Evolutionary conservation across 64 coral and sea anemone species (phyloP).

Genomic region (Catalaphyllia jardinei): DNA sequence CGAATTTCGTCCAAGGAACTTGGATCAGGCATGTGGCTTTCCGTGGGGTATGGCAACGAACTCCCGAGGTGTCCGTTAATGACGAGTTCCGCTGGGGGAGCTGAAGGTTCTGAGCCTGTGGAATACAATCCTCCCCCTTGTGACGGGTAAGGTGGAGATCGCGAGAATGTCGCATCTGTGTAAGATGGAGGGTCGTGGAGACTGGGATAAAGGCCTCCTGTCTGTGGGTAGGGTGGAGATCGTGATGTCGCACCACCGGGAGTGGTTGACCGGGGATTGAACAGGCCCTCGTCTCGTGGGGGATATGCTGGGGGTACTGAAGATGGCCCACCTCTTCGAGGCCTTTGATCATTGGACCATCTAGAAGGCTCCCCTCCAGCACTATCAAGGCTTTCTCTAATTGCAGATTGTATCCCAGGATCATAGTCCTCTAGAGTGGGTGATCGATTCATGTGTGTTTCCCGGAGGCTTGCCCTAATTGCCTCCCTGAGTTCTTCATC

Average conservation of each 20-base stretch:
- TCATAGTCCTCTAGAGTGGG: constrained; percentile 54
- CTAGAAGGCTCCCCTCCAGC: not conserved
- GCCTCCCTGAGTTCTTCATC: constrained; percentile 87
- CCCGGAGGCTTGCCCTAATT: constrained; percentile 87
- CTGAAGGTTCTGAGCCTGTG: constrained; percentile 49
- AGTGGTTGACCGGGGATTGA: not conserved
- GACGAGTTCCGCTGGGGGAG: not conserved
- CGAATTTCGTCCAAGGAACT: constrained; percentile 34
- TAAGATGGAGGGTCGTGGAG: constrained; percentile 43
- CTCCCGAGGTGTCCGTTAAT: not conserved
- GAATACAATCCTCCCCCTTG: constrained; percentile 43
- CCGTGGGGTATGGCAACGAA: not conserved
- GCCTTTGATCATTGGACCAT: not conserved
- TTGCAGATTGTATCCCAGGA: constrained; percentile 65
- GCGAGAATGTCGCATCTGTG: not conserved
- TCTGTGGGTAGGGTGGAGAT: not conserved
- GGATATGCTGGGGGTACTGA: not conserved
- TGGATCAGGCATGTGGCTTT: constrained; percentile 23
- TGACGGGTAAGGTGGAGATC: constrained; percentile 10
- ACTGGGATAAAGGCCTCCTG: constrained; percentile 71
- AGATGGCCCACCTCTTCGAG: not conserved
- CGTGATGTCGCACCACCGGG: not conserved
- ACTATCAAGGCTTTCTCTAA: constrained; percentile 60
- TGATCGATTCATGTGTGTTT: constrained; percentile 54
- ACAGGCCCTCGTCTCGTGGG: not conserved